Conservation (phyloP, 1,140 invertebrate genomes). For the Drosophila mayri region DNA sequence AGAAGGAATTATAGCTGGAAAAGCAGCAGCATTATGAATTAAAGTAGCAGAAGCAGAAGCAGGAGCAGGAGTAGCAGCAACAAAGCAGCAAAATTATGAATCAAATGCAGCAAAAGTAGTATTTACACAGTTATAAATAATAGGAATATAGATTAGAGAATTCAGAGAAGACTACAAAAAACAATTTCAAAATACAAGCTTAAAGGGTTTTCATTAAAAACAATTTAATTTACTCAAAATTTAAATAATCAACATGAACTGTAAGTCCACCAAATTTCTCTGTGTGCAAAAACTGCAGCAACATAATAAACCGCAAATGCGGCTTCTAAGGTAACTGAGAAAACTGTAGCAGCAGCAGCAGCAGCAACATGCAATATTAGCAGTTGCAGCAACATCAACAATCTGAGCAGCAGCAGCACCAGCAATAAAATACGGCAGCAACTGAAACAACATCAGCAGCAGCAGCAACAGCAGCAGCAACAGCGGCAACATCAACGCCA, state of each 20-base stretch:
- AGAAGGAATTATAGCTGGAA: conserved; percentile 14
- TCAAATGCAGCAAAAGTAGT: conserved; percentile 31
- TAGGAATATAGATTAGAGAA: neutral
- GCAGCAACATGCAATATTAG: conserved; percentile 18
- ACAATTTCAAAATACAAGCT: too few species aligned
- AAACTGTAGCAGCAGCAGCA: conserved; percentile 17
- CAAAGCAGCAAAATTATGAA: conserved; percentile 37
- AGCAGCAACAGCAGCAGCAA: neutral
- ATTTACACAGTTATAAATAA: conserved; percentile 6
- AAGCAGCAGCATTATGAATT: conserved; percentile 17
- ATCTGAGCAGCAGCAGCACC: conserved; percentile 10
- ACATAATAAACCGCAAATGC: conserved; percentile 30
- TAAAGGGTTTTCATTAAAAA: neutral
- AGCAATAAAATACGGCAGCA: conserved; percentile 18
- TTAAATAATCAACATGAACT: too few species aligned
- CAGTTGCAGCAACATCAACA: conserved; percentile 22
- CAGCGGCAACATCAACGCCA: conserved; percentile 11
- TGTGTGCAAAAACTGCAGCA: neutral
- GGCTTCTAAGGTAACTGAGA: conserved; percentile 23
- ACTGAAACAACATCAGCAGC: conserved; percentile 7
- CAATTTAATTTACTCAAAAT: neutral
- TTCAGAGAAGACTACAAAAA: neutral
- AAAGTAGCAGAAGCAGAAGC: conserved; percentile 7
- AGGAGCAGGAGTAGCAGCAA: conserved; percentile 1
- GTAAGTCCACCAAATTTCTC: neutral